These are phyloP conservation scores for Augochlorella aurata DNA, from an alignment of 2,888 invertebrate genomes.

Conservation along the genomic window DNA sequence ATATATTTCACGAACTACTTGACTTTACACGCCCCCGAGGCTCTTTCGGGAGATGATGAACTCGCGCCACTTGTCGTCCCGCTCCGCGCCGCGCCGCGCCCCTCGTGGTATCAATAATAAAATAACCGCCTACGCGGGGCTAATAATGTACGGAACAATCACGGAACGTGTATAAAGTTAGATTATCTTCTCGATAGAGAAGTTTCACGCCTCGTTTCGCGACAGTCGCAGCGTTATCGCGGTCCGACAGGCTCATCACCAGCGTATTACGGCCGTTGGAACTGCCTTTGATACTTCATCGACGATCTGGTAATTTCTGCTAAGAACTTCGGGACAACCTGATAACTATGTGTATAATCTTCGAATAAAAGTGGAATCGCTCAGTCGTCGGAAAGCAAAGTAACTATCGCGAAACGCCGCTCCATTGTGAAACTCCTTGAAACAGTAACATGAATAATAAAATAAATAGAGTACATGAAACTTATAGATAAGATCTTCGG, in stretches of 20 bases:
- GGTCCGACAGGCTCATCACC: constrained; percentile 23
- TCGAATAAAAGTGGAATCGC: no score
- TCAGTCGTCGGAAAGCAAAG: no score
- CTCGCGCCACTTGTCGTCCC: constrained; percentile 49
- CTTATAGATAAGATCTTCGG: no score
- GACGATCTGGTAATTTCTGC: constrained; percentile 14
- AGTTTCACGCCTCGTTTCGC: constrained; percentile 42
- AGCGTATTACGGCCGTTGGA: neutral
- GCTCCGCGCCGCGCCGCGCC: neutral
- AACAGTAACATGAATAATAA: no score
- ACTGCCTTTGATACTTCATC: constrained; percentile 25
- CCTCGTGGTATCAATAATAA: constrained; percentile 65
- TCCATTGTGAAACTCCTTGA: no score
- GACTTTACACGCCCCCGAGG: constrained; percentile 46
- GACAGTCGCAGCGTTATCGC: constrained; percentile 32
- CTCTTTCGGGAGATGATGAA: constrained; percentile 61
- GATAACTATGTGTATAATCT: no score
- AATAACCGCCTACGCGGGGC: constrained; percentile 52
- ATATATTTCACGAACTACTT: constrained; percentile 61
- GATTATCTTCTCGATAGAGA: constrained; percentile 58
- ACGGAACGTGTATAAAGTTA: constrained; percentile 58
- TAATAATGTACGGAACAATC: constrained; percentile 67
- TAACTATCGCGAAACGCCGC: no score
- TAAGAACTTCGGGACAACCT: neutral
- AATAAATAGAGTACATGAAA: no score